A percentile compares a stretch with the other conserved stretches of the same genome.
Evolutionary conservation across 2,797 vertebrate genomes (phyloP).

Genomic region (Hemitrygon akajei): DNA sequence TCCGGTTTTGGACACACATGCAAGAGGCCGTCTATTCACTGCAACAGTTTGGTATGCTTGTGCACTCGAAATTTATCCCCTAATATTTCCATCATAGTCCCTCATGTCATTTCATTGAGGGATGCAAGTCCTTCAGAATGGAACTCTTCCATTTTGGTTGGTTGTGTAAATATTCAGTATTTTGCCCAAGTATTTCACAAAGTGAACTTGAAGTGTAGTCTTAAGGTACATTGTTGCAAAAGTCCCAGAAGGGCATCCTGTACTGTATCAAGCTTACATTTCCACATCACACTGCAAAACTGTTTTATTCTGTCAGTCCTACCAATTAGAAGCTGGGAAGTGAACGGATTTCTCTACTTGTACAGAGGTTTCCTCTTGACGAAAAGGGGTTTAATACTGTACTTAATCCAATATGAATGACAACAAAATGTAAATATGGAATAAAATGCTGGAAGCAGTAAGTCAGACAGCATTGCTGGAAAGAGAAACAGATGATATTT

Average conservation of each 20-base stretch:
- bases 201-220: not conserved
- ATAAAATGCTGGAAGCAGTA: not conserved
- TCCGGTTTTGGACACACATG: conserved; percentile 91
- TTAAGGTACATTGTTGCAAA: not conserved
- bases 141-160: not conserved
- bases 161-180: not conserved
- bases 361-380: not conserved
- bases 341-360: not conserved
- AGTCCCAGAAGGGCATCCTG: not conserved
- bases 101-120: not conserved
- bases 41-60: conserved; percentile 78
- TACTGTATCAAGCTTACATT: not conserved
- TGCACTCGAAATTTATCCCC: not conserved
- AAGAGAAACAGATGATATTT: no score
- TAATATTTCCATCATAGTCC: not conserved
- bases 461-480: no score
- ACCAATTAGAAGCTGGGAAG: not conserved
- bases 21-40: conserved; percentile 87
- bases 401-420: not conserved
- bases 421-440: not conserved
- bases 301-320: not conserved
- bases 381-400: not conserved
- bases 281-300: not conserved
- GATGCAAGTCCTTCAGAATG: not conserved
- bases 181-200: not conserved